Percentiles rank a stretch among this genome's conserved stretches.
Conservation (phyloP, 2,888 invertebrate species). For the Chrysolina oricalcia region DNA sequence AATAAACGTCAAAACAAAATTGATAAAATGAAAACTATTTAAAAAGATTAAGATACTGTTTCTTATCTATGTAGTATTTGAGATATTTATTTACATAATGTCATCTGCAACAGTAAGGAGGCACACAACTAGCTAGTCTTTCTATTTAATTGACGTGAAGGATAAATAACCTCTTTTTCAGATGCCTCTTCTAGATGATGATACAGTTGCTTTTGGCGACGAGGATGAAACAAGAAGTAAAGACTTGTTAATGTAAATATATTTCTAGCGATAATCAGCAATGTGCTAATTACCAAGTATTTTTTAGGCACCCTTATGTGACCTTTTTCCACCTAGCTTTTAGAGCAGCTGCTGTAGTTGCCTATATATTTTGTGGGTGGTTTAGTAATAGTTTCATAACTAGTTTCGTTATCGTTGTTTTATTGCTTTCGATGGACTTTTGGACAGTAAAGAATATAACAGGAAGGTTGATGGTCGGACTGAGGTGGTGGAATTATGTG, state of each 20-base stretch:
- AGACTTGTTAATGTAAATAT: conserved; percentile 61
- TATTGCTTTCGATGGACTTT: conserved; percentile 97
- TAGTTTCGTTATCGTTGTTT: conserved; percentile 93
- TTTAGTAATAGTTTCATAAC: conserved; percentile 95
- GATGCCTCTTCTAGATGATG: conserved; percentile 90
- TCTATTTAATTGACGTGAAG: too few relatives aligned
- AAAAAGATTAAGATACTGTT: not conserved
- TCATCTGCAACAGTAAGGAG: conserved; percentile 54
- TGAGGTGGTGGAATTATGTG: conserved; percentile 99
- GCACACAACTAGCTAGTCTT: not conserved
- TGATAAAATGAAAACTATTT: conserved; percentile 23
- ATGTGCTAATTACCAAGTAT: not conserved
- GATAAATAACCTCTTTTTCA: conserved; percentile 69
- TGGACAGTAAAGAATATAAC: conserved; percentile 99
- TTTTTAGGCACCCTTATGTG: conserved; percentile 91
- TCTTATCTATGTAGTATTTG: conserved; percentile 16
- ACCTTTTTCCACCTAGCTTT: conserved; percentile 94
- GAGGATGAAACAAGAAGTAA: conserved; percentile 75
- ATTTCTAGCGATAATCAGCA: not conserved
- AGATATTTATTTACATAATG: conserved; percentile 38
- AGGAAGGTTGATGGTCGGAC: conserved; percentile 93
- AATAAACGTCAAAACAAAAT: not conserved
- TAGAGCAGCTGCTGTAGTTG: conserved; percentile 85
- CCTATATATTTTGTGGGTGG: conserved; percentile 92
- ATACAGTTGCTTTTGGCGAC: conserved; percentile 90